Conservation (phyloP, 2,888 invertebrate genomes). For the Archips xylosteana region DNA sequence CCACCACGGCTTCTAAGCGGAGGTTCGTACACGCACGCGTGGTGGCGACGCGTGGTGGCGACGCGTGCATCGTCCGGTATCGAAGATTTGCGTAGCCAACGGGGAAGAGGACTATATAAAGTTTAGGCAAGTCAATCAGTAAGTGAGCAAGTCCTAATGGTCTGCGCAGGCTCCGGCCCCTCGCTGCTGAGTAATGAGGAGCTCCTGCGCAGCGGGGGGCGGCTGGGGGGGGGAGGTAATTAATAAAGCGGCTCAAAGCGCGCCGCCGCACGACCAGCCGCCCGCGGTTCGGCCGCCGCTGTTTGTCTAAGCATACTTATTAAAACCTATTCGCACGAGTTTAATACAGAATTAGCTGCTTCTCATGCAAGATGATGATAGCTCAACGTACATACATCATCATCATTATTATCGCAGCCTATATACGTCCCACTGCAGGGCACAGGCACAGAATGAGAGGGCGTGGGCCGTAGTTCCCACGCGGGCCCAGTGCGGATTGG, state of each 20-base stretch:
- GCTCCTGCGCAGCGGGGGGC: constrained; percentile 38
- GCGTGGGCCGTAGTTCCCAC: too few relatives aligned
- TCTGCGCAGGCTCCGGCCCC: constrained; percentile 18
- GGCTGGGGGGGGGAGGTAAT: constrained; percentile 27
- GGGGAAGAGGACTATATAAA: too few relatives aligned
- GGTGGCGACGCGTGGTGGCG: too few relatives aligned
- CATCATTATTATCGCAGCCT: too few relatives aligned
- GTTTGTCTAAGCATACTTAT: not conserved
- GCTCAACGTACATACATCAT: too few relatives aligned
- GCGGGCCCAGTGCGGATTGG: too few relatives aligned
- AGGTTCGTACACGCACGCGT: too few relatives aligned
- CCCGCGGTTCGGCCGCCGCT: not conserved
- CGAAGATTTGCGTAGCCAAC: too few relatives aligned
- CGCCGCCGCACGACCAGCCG: constrained; percentile 39
- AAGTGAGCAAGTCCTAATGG: not conserved
- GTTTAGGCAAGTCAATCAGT: not conserved
- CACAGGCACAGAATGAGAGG: too few relatives aligned
- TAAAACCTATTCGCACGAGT: not conserved
- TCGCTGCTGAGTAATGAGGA: constrained; percentile 39
- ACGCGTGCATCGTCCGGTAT: too few relatives aligned
- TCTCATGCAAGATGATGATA: not conserved
- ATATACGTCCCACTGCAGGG: too few relatives aligned
- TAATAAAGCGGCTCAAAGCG: constrained; percentile 41
- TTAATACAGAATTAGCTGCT: not conserved
- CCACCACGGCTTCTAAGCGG: too few relatives aligned